Conservation (phyloP, 1,140 invertebrate species). For the Oryzaephilus surinamensis region DNA sequence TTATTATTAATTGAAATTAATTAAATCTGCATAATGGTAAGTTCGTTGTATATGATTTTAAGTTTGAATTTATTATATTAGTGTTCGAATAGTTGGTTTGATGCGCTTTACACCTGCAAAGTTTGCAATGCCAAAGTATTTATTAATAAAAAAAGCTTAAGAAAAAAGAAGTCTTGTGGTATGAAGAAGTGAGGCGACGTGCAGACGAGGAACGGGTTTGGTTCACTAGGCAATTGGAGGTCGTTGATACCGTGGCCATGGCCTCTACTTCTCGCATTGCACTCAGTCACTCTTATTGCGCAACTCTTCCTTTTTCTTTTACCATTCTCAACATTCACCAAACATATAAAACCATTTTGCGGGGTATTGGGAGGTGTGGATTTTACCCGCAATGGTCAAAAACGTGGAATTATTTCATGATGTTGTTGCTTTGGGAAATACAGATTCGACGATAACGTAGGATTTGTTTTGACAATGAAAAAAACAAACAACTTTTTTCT, state of each 20-base stretch:
- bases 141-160: neutral
- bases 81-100: neutral
- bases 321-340: conserved; percentile 9
- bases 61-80: neutral
- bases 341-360: conserved; percentile 1
- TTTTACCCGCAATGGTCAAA: too few relatives aligned
- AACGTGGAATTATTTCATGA: too few relatives aligned
- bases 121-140: neutral
- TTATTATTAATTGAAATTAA: too few relatives aligned
- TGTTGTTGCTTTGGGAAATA: too few relatives aligned
- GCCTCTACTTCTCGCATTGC: conserved; percentile 20
- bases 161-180: neutral
- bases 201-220: conserved; percentile 29
- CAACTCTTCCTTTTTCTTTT: conserved; percentile 20
- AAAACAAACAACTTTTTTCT: too few relatives aligned
- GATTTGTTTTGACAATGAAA: too few relatives aligned
- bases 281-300: conserved; percentile 25
- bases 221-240: conserved; percentile 37
- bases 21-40: too few relatives aligned
- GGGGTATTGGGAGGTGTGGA: too few relatives aligned
- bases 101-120: too few relatives aligned
- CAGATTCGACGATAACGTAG: too few relatives aligned
- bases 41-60: too few relatives aligned
- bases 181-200: too few relatives aligned
- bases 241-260: conserved; percentile 35